These are phyloP conservation scores for Tupaia tana DNA, from an alignment of 2,113 vertebrate species.

Conservation along the genomic window DNA sequence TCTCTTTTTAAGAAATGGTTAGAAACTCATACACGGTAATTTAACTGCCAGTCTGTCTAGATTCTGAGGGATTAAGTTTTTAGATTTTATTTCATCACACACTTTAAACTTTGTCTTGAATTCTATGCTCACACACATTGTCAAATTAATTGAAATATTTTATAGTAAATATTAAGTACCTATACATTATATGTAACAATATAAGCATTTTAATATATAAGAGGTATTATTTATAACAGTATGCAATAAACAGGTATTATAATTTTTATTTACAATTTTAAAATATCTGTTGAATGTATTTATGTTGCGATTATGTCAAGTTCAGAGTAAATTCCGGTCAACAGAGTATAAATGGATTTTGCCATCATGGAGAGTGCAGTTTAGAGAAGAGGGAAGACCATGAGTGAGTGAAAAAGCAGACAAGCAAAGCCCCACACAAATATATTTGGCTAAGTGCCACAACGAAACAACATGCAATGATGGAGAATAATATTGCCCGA, in stretches of 20 bases:
- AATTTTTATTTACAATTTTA: background rate
- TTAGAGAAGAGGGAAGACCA: background rate
- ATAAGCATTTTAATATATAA: background rate
- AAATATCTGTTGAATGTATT: background rate
- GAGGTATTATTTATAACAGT: background rate
- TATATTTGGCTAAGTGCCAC: background rate
- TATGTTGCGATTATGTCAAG: background rate
- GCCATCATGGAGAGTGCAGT: background rate
- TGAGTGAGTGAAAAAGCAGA: background rate
- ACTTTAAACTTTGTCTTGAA: slow-evolving; percentile 1
- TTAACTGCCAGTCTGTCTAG: background rate
- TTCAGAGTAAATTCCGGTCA: background rate
- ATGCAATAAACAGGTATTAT: background rate
- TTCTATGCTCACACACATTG: background rate
- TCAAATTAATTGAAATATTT: slow-evolving; percentile 1
- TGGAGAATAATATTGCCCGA: background rate
- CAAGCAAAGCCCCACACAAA: background rate
- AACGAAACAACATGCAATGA: background rate
- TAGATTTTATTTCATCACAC: background rate
- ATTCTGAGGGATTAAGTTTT: slow-evolving; percentile 31
- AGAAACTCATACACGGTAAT: slow-evolving; percentile 25
- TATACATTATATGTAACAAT: background rate
- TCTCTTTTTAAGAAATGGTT: slow-evolving; percentile 55
- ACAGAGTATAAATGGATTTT: background rate
- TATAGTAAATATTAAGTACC: background rate